Percentiles rank a stretch among this genome's conserved stretches.
Conservation (phyloP, 2,888 invertebrate species). For the Pandemis heparana region DNA sequence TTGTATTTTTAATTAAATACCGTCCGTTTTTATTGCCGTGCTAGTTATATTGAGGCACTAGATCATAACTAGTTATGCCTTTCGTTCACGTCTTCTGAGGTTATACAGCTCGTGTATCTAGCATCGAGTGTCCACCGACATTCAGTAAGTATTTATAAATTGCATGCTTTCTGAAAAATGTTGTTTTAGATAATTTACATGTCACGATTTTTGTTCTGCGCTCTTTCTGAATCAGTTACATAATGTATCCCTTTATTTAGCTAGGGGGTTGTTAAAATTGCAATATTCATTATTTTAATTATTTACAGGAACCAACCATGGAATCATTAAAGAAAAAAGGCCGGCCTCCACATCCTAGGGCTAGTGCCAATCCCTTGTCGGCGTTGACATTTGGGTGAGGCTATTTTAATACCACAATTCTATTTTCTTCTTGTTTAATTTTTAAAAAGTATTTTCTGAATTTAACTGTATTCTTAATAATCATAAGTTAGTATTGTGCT, state of each 20-base stretch:
- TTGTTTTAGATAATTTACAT: neutral
- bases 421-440: slow-evolving; percentile 6
- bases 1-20: slow-evolving; percentile 27
- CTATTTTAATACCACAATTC: slow-evolving; percentile 18
- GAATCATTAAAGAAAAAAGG: slow-evolving; percentile 83
- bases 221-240: neutral
- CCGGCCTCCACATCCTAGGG: slow-evolving; percentile 87
- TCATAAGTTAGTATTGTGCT: neutral
- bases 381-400: slow-evolving; percentile 89
- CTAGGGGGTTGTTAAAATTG: neutral
- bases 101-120: slow-evolving; percentile 31
- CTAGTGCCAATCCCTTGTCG: slow-evolving; percentile 88
- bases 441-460: neutral
- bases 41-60: slow-evolving; percentile 11
- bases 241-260: neutral
- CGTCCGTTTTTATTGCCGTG: slow-evolving; percentile 14
- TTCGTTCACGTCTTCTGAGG: slow-evolving; percentile 17
- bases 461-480: neutral
- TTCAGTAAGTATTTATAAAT: slow-evolving; percentile 32
- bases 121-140: slow-evolving; percentile 17
- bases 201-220: neutral
- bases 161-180: slow-evolving; percentile 9
- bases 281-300: neutral
- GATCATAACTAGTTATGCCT: slow-evolving; percentile 16
- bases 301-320: slow-evolving; percentile 64